Conservation (phyloP, 2,797 vertebrate genomes). For the Alectoris magna region DNA sequence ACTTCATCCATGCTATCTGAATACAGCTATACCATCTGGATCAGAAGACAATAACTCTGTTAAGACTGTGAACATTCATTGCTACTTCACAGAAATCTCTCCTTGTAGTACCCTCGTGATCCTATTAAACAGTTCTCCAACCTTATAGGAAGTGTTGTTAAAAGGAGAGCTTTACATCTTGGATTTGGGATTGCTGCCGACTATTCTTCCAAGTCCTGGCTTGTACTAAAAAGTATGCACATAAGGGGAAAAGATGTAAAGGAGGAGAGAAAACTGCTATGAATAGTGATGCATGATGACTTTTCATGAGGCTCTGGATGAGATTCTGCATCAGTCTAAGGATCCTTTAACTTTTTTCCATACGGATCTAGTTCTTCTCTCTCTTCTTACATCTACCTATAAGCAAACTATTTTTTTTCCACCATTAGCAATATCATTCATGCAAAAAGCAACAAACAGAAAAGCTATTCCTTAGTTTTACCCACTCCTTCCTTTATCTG, state of each 20-base stretch:
- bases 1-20: neutral
- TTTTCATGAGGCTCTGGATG: neutral
- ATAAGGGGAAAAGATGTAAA: no score
- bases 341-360: neutral
- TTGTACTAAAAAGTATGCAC: neutral
- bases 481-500: neutral
- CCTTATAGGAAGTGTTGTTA: neutral
- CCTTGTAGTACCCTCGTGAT: neutral
- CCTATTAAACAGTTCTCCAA: neutral
- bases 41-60: neutral
- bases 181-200: fast-evolving
- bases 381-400: neutral
- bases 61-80: neutral
- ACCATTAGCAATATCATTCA: neutral
- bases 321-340: neutral
- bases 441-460: neutral
- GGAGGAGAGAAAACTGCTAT: neutral
- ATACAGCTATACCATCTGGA: neutral
- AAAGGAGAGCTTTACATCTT: neutral
- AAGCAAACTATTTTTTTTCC: neutral
- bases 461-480: neutral
- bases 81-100: neutral
- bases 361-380: neutral
- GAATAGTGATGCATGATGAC: neutral
- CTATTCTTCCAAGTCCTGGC: neutral